phyloP scores from a whole-genome alignment of 1,140 invertebrate species.

The Plectrocnemia conspersa region DNA sequence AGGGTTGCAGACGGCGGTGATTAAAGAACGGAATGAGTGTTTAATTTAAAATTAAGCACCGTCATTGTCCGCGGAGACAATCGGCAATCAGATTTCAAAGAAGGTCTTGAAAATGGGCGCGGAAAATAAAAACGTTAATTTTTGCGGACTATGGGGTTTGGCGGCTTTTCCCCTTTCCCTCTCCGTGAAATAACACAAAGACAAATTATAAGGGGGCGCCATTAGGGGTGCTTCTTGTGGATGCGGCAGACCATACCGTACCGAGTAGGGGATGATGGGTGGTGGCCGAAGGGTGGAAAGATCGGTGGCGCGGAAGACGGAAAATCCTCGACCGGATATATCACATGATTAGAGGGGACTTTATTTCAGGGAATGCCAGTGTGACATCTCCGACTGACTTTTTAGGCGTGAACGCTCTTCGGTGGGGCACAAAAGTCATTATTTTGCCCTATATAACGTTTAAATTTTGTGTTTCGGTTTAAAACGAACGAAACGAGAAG shows the following conservation, averaged over 20 bases:
- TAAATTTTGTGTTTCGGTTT: no score
- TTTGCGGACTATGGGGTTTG: slow-evolving; percentile 13
- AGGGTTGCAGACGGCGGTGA: not conserved
- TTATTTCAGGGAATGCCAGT: not conserved
- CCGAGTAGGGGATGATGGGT: not conserved
- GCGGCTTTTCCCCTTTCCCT: not conserved
- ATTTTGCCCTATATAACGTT: no score
- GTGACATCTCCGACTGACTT: not conserved
- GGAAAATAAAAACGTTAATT: slow-evolving; percentile 28
- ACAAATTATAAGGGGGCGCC: slow-evolving; percentile 27
- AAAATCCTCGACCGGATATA: slow-evolving; percentile 23
- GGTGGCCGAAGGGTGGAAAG: not conserved
- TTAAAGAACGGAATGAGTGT: slow-evolving; percentile 10
- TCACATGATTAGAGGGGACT: slow-evolving; percentile 26
- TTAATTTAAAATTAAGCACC: slow-evolving; percentile 25
- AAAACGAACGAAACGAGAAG: no score
- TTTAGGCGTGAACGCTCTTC: not conserved
- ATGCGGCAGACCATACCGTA: not conserved
- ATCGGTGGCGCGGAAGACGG: not conserved
- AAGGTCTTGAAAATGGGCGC: slow-evolving; percentile 19
- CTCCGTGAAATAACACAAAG: slow-evolving; percentile 19
- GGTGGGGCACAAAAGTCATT: slow-evolving; percentile 10
- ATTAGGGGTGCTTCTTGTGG: slow-evolving; percentile 2
- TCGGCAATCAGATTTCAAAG: slow-evolving; percentile 25
- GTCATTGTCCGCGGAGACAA: slow-evolving; percentile 21